Conservation (phyloP, 2,113 vertebrate species). For the Struthio camelus region DNA sequence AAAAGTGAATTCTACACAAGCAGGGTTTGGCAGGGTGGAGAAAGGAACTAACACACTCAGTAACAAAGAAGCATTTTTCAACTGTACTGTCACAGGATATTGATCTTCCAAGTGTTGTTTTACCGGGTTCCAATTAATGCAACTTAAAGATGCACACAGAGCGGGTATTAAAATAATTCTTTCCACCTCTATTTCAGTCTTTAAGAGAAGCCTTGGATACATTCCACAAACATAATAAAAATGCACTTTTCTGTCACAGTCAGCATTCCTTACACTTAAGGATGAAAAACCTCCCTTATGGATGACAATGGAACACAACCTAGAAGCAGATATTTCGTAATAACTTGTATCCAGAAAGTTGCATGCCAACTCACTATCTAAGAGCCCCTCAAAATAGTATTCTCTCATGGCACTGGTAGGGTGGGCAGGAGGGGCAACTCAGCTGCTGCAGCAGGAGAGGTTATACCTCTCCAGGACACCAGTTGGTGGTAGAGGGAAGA, state of each 20-base stretch:
- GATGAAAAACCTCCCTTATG: background rate
- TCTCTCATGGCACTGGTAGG: no score
- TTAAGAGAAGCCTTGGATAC: background rate
- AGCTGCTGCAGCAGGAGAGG: background rate
- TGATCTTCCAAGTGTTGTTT: background rate
- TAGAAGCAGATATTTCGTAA: background rate
- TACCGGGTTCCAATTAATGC: background rate
- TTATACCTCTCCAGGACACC: background rate
- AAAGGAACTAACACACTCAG: background rate
- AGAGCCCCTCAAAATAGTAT: background rate
- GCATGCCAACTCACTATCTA: background rate
- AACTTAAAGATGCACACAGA: background rate
- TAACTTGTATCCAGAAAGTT: background rate
- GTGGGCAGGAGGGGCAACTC: background rate
- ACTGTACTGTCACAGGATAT: background rate
- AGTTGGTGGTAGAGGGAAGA: background rate
- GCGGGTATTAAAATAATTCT: background rate
- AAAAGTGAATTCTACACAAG: background rate
- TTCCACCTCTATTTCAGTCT: background rate
- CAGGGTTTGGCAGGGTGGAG: background rate
- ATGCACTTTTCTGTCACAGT: background rate
- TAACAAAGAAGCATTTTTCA: background rate
- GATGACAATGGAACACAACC: background rate
- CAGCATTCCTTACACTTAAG: background rate
- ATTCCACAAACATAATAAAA: background rate